Percentiles rank a stretch among this genome's conserved stretches.
These are phyloP conservation scores for Meloidogyne chitwoodi DNA, from an alignment of 1,140 invertebrate species.

Conservation along the genomic window DNA sequence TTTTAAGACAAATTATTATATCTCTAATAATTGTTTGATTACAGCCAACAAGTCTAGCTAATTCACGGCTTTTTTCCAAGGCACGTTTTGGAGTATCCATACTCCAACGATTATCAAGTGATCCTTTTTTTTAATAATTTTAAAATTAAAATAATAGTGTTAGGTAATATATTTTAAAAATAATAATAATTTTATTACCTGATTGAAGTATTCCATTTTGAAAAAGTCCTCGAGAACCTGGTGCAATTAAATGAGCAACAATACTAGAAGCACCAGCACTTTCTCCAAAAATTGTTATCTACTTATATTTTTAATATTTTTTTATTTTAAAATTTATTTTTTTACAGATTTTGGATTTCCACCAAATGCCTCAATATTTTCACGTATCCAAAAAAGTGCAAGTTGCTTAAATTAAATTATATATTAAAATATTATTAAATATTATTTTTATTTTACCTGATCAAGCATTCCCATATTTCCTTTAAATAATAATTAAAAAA, in stretches of 20 bases:
- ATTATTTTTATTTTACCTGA: conserved; percentile 37
- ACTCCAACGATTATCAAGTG: conserved; percentile 52
- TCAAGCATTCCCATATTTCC: conserved; percentile 84
- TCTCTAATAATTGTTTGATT: conserved; percentile 33
- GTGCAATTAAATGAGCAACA: conserved; percentile 83
- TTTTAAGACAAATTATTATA: conserved; percentile 36
- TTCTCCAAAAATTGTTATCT: conserved; percentile 90
- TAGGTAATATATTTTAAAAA: too few species aligned
- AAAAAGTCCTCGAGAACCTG: conserved; percentile 78
- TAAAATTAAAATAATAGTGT: too few species aligned
- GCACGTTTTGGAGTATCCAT: conserved; percentile 57
- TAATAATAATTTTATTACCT: conserved; percentile 52
- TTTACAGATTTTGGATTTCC: conserved; percentile 73
- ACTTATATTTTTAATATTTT: neutral
- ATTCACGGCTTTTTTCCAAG: conserved; percentile 44
- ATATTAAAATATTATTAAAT: neutral
- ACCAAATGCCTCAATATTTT: conserved; percentile 83
- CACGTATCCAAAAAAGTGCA: conserved; percentile 85
- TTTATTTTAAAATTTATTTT: neutral
- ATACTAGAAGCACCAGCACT: conserved; percentile 89
- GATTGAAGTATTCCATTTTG: conserved; percentile 70
- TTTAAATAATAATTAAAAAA: conserved; percentile 71
- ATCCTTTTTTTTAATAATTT: neutral
- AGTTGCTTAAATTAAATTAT: conserved; percentile 61
- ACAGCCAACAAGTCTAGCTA: conserved; percentile 51